Evolutionary conservation across 2,888 invertebrate species (phyloP), one percentile per base, ranked within the genome.

Genomic region (Apodemia duryi): DNA sequence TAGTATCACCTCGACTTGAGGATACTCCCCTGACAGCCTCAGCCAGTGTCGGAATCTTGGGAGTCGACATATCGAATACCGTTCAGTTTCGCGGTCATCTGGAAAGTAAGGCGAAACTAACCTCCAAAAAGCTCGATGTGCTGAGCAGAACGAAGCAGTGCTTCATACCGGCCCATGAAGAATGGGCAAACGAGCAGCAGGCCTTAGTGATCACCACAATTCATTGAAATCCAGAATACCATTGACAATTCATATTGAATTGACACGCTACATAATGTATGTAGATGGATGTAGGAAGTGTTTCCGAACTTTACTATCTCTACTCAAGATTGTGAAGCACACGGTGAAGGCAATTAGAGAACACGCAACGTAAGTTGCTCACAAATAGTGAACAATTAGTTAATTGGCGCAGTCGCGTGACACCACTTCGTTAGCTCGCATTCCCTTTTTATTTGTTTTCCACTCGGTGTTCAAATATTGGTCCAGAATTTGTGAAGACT

Each of bases 351-450:
- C 63, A 67, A 67, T 67, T 65, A 65, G 49, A 32, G 13, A 38
- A 29, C 54, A 57, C 35, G 62, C 29, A 29, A 64, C 64, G n/a
- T 29, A 29, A 62, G 67, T 68, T 49, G 66, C 69, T 71, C 64
- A 66, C 68, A 70, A 70, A 65, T 69, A 69, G 63, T 64, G 43
- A 68, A 72, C 72, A 74, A 75, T 75, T 71, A 74, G 73, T 70
- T 73, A 70, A 75, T 72, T 74, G 73, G 69, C 63, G 63, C 63
- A 68, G 63, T 69, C 66, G 70, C 72, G 71, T 70, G 72, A 67
- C 69, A 65, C 63, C 70, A 67, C 74, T 72, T 74, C 74, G 73
- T 75, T 74, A 75, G 71, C 66, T 66, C 63, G 64, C 51, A 29
- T 43, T 29, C 32, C 61, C 35, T 38, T 49, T 52, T 52, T 63